Percentiles rank a stretch among this genome's conserved stretches.
phyloP scores from a whole-genome alignment of 2,797 vertebrate species.

The Coluber constrictor region DNA sequence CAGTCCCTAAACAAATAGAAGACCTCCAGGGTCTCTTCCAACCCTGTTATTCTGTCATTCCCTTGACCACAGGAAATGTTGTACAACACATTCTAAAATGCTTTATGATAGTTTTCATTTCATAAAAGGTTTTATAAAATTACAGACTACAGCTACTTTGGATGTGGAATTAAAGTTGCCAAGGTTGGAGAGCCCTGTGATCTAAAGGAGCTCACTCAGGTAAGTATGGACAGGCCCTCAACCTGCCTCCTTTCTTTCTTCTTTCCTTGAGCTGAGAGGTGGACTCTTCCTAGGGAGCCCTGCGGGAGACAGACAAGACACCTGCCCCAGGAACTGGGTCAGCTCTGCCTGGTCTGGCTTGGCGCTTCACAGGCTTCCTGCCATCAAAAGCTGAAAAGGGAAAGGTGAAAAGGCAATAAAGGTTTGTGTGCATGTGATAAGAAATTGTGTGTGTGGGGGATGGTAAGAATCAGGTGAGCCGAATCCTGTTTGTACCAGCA shows the following conservation, averaged over 20 bases:
- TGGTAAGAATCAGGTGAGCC: too few relatives aligned
- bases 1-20: too few relatives aligned
- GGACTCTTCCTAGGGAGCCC: not conserved
- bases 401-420: too few relatives aligned
- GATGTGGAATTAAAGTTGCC: not conserved
- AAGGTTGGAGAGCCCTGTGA: not conserved
- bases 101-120: not conserved
- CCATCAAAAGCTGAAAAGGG: too few relatives aligned
- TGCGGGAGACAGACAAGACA: not conserved
- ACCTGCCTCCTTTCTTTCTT: not conserved
- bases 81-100: not conserved
- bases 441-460: too few relatives aligned
- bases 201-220: not conserved
- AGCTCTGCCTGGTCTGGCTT: too few relatives aligned
- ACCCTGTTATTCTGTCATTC: not conserved
- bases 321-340: not conserved
- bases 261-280: not conserved
- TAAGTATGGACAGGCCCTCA: not conserved
- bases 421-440: too few relatives aligned
- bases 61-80: not conserved
- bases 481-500: too few relatives aligned
- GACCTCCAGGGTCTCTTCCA: too few relatives aligned
- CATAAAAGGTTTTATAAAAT: not conserved
- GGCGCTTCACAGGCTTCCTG: too few relatives aligned
- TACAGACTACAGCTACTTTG: not conserved